Base-by-base conservation (phyloP, 2,113 vertebrate genomes). In the Cyanoliseus patagonus region DNA sequence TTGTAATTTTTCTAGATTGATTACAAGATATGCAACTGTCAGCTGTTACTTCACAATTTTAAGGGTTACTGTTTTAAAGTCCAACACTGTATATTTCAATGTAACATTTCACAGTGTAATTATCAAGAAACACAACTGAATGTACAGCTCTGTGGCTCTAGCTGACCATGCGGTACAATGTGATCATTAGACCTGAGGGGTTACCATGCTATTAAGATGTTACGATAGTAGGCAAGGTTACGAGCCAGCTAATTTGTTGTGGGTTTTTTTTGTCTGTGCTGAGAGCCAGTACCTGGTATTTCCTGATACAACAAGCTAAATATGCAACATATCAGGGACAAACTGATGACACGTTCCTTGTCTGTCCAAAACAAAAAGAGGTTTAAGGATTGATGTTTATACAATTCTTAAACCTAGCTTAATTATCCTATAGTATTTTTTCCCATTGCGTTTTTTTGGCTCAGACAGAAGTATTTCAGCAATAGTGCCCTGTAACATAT, bases 11-110 rank as follows among this genome's bases (percentile, higher is more conserved):
- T 52, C 57, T 20, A 53, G 5, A 53, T 46, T 69, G 23, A 95
- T 84, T 72, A 81, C 62, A 62, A 80, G 44, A 63, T 70, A 75
- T 10, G 6, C 44, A 90, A 42, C 46, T 90, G n/a, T 49, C 94
- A 88, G 35, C 37, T 4, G 83, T 94, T 81, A 91, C 94, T 94
- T 93, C 35, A 66, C 49, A 86, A 1, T 61, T 90, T 94, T 84
- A 82, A 42, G 27, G 18, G 46, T 28, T 86, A 63, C 69, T 80
- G n/a, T 86, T 89, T 89, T 73, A 15, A 90, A 89, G 62, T 68
- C 39, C 47, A 75, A 3, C 14, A 15, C 6, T 7, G 4, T 35
- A 3, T 59, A 76, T 51, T 73, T 80, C 41, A 77, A 27, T 8
- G 17, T 57, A 81, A 76, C 0, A 1, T 55, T 66, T 83, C n/a